Percentiles rank a stretch among this genome's conserved stretches.
Conservation (phyloP, 2,797 vertebrate species). For the Tolypeutes matacus region DNA sequence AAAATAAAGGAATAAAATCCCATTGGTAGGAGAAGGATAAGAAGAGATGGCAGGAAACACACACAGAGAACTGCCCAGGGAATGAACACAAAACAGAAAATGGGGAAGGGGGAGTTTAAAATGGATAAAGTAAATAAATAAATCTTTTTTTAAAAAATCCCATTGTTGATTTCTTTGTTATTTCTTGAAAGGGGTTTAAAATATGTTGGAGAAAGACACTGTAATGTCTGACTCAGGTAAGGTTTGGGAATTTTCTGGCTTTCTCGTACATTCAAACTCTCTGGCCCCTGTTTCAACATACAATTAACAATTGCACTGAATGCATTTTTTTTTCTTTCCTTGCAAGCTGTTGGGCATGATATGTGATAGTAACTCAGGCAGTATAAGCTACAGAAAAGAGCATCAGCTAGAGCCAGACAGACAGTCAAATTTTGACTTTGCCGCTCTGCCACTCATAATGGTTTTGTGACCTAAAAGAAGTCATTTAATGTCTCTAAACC, state of each 20-base stretch:
- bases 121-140: no score
- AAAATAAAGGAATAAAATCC: slow-evolving; percentile 52
- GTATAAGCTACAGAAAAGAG: background rate
- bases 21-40: no score
- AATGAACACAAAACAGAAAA: no score
- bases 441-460: background rate
- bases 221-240: slow-evolving; percentile 21
- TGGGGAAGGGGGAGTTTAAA: no score
- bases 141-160: no score
- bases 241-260: slow-evolving; percentile 30
- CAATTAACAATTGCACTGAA: slow-evolving; percentile 32
- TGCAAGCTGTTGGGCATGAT: background rate
- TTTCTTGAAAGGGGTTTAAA: slow-evolving; percentile 51
- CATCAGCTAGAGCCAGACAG: background rate
- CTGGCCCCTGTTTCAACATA: background rate
- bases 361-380: background rate
- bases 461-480: background rate
- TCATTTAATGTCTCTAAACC: background rate
- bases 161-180: slow-evolving; percentile 8
- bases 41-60: no score
- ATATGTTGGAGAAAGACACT: slow-evolving; percentile 28
- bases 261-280: slow-evolving; percentile 39
- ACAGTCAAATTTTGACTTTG: background rate
- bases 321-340: background rate
- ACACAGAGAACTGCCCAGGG: no score